Conservation (phyloP, 1,140 invertebrate species). For the Drosophila paulistorum region DNA sequence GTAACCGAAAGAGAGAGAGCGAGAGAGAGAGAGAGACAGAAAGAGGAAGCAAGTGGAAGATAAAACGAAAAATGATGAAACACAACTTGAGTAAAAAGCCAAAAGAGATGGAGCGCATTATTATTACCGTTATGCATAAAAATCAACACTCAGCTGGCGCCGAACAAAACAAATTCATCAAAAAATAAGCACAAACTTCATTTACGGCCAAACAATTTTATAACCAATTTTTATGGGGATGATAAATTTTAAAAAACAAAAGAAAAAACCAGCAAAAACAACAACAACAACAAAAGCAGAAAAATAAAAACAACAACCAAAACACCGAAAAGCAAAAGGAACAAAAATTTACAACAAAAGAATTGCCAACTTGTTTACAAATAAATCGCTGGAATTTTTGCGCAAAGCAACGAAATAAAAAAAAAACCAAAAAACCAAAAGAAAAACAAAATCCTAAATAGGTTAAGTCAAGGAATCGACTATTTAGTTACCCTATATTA, state of each 20-base stretch:
- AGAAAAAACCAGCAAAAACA: constrained; percentile 47
- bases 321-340: constrained; percentile 36
- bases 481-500: not conserved
- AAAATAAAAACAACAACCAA: constrained; percentile 42
- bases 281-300: constrained; percentile 51
- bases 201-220: constrained; percentile 73
- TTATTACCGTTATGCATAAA: constrained; percentile 49
- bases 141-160: constrained; percentile 51
- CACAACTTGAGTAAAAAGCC: not conserved
- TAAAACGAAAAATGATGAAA: constrained; percentile 9
- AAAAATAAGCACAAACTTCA: constrained; percentile 66
- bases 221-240: constrained; percentile 70
- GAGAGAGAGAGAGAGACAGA: not conserved
- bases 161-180: constrained; percentile 68
- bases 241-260: constrained; percentile 15
- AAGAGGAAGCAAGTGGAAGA: not conserved
- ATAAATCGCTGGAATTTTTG: constrained; percentile 64
- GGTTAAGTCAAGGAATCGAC: not conserved
- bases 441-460: not conserved
- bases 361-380: constrained; percentile 74
- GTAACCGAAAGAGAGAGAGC: not conserved
- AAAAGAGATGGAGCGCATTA: constrained; percentile 2
- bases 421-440: not conserved
- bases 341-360: constrained; percentile 56
- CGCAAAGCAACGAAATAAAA: constrained; percentile 31